phyloP scores from a whole-genome alignment of 2,888 invertebrate species.

The Clunio marinus region DNA sequence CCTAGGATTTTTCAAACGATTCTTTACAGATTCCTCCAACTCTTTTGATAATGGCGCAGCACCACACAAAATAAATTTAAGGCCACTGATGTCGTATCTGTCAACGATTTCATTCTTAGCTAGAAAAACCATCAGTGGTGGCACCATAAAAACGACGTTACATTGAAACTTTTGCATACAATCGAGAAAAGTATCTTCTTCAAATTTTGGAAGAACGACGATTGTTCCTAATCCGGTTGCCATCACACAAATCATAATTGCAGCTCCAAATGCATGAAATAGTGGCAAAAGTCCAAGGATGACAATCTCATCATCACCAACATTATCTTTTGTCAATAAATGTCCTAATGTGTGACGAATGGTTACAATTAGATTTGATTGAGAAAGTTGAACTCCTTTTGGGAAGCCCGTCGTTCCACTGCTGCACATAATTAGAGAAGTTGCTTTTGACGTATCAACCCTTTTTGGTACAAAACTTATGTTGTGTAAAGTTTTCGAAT shows the following conservation, averaged over 20 bases:
- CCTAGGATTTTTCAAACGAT: conserved; percentile 42
- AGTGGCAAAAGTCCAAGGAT: conserved; percentile 71
- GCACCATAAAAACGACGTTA: neutral
- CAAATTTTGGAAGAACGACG: conserved; percentile 61
- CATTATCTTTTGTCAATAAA: neutral
- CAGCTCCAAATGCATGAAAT: conserved; percentile 78
- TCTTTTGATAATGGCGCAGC: conserved; percentile 78
- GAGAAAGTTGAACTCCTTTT: conserved; percentile 71
- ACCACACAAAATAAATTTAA: conserved; percentile 68
- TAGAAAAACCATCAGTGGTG: conserved; percentile 73
- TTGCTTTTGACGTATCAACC: conserved; percentile 43
- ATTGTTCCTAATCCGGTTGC: conserved; percentile 57
- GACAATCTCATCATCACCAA: conserved; percentile 45
- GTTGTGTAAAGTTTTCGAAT: neutral
- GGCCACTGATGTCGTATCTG: conserved; percentile 68
- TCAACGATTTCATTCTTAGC: conserved; percentile 74
- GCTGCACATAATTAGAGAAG: conserved; percentile 51
- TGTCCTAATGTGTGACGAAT: neutral
- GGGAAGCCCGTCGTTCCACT: conserved; percentile 62
- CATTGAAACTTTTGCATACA: conserved; percentile 55
- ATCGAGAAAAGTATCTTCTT: conserved; percentile 65
- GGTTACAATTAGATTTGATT: conserved; percentile 58
- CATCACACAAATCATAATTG: conserved; percentile 58
- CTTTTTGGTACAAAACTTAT: neutral
- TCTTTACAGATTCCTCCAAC: conserved; percentile 57